Base-by-base conservation (phyloP, 2,888 invertebrate genomes). In the Spodoptera picta region DNA sequence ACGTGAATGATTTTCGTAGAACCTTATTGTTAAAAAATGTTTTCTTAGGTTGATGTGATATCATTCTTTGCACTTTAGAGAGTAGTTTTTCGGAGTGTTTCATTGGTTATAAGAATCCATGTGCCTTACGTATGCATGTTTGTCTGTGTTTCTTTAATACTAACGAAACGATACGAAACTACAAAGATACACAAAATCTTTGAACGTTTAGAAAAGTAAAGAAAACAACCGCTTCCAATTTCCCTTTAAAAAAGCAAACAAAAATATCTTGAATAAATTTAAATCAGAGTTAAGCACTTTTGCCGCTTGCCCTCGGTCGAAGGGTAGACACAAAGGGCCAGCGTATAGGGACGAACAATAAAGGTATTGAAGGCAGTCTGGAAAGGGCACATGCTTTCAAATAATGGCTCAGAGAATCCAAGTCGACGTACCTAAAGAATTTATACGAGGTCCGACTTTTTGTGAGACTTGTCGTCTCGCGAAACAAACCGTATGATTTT, bases 311-410 rank as follows among this genome's bases (percentile, higher is more conserved):
- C 63, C 69, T 69, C 74, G 53, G 72, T 77, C 64, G 70, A 75
- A 80, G 83, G 83, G 83, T 76, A 83, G 78, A 85, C 83, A 87
- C 82, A 87, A 85, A 87, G 82, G 84, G 72, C 74, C 81, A 60
- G 73, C 82, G 79, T 84, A 83, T 77, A 82, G 80, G 84, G 82
- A 71, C 80, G 81, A 87, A 88, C 88, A 89, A 90, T 87, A 83
- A 87, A 77, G 81, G 83, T 81, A 87, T 89, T 90, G 86, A 87
- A 86, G 83, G 80, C 77, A 77, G 82, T 79, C 86, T 83, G 80
- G 74, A 87, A 88, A 87, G 87, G 89, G 89, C 87, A 87, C 87
- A 86, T 85, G 87, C 86, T 85, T 87, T 87, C 85, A 81, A 87
- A 89, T 87, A 89, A 89, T 86, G 84, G 86, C 82, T 75, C 66